Conservation (phyloP, 2,888 invertebrate genomes). For the Cyclophora punctaria region DNA sequence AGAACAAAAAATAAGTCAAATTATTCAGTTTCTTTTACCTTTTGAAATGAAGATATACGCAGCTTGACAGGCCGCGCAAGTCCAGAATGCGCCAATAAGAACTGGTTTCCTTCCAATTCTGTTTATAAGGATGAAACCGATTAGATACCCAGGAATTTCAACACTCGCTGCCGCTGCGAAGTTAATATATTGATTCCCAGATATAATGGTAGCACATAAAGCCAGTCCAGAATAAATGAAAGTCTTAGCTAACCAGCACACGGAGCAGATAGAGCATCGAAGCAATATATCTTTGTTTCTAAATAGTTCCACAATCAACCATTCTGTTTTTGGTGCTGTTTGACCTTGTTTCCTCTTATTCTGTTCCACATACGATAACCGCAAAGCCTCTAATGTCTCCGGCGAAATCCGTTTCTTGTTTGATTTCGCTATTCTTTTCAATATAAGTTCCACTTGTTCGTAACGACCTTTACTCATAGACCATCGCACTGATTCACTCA, state of each 20-base stretch:
- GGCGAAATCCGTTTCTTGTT: slow-evolving; percentile 65
- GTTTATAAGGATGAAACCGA: slow-evolving; percentile 74
- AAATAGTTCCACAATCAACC: slow-evolving; percentile 45
- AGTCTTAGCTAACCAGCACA: slow-evolving; percentile 78
- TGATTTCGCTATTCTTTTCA: slow-evolving; percentile 76
- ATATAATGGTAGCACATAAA: slow-evolving; percentile 75
- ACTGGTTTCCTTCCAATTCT: slow-evolving; percentile 75
- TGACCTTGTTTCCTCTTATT: slow-evolving; percentile 26
- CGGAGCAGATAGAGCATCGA: slow-evolving; percentile 40
- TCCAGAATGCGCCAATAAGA: slow-evolving; percentile 68
- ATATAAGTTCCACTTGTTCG: slow-evolving; percentile 76
- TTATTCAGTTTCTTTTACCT: slow-evolving; percentile 35
- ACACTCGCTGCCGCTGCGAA: slow-evolving; percentile 75
- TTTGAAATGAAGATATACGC: slow-evolving; percentile 69
- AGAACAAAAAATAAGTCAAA: neutral
- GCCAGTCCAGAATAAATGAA: slow-evolving; percentile 79
- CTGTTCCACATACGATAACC: slow-evolving; percentile 35
- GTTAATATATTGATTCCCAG: slow-evolving; percentile 77
- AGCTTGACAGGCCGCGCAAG: slow-evolving; percentile 76
- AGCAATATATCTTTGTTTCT: slow-evolving; percentile 35
- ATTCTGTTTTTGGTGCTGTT: slow-evolving; percentile 22
- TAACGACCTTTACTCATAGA: slow-evolving; percentile 80
- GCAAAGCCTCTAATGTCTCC: slow-evolving; percentile 39
- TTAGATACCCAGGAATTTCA: slow-evolving; percentile 80
- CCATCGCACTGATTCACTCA: slow-evolving; percentile 85